These are phyloP conservation scores for Sebastiscus albofasciatus DNA, from an alignment of 2,797 vertebrate species.

Conservation along the genomic window DNA sequence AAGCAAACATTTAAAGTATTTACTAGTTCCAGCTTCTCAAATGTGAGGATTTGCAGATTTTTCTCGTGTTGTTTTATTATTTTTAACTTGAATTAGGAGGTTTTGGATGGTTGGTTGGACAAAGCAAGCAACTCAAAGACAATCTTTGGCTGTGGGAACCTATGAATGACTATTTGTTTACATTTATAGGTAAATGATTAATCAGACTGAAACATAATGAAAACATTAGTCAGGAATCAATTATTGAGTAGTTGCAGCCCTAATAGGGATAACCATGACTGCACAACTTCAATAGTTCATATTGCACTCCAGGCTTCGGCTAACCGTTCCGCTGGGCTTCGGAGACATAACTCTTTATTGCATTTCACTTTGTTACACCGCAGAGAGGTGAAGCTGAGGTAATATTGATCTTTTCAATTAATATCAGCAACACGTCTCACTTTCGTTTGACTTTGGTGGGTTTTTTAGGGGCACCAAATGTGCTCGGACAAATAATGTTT, in stretches of 20 bases:
- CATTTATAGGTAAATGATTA: neutral
- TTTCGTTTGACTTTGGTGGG: neutral
- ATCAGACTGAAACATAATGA: neutral
- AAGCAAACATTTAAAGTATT: neutral
- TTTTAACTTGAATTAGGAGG: neutral
- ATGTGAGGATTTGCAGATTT: neutral
- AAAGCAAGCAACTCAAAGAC: neutral
- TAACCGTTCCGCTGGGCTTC: neutral
- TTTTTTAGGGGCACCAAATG: neutral
- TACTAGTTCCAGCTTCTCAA: neutral
- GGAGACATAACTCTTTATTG: neutral
- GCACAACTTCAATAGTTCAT: neutral
- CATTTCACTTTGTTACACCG: slow-evolving; percentile 16
- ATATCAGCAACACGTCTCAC: neutral
- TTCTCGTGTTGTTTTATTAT: too few species aligned
- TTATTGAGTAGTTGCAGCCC: neutral
- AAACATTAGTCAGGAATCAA: neutral
- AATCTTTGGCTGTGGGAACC: neutral
- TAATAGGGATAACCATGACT: neutral
- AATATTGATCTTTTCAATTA: slow-evolving; percentile 3
- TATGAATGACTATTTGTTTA: neutral
- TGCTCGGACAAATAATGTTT: neutral
- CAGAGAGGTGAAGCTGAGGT: neutral
- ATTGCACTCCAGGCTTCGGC: slow-evolving; percentile 6
- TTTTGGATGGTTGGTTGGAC: neutral